Base-by-base conservation (phyloP, 2,888 invertebrate genomes). In the Chydorus sphaericus region DNA sequence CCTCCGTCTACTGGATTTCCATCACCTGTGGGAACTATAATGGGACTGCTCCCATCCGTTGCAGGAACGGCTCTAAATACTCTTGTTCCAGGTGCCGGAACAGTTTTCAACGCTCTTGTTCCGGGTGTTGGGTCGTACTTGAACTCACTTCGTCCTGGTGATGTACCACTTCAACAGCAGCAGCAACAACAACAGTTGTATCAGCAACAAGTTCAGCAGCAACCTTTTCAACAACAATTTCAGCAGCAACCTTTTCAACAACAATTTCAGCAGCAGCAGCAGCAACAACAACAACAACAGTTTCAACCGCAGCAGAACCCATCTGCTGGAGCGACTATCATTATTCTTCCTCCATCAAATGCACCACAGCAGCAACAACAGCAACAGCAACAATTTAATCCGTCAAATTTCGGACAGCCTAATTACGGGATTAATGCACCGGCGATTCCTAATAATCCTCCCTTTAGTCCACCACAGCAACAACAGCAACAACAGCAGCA, bases 1-100 rank as follows among this genome's bases (percentile, higher is more conserved):
- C 57, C 57, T 38, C 57, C 57, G 11, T 10, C 28, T 37, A 52
- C 57, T n/a, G 44, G 37, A 23, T 8, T 30, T 50, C 44, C 44
- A 11, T n/a, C n/a, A n/a, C 44, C 16, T n/a, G 18, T 50, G 14
- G 44, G 44, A 1, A 23, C 44, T 26, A 23, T 28, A 33, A n/a
- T n/a, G n/a, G 33, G 33, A 14, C 33, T 14, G 33, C 14, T 14
- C 14, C 33, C 33, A 10, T 14, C 33, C 14, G 26, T 28, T 26
- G 26, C 44, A 14, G n/a, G n/a, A n/a, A n/a, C n/a, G n/a, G n/a
- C n/a, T n/a, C n/a, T n/a, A n/a, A n/a, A n/a, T n/a, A n/a, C n/a
- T n/a, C n/a, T n/a, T n/a, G n/a, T n/a, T n/a, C n/a, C n/a, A n/a
- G n/a, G n/a, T n/a, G n/a, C n/a, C n/a, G n/a, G n/a, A n/a, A n/a